Percentiles rank a stretch among this genome's conserved stretches.
Conservation (phyloP, 1,140 invertebrate genomes). For the Trichoplusia ni region DNA sequence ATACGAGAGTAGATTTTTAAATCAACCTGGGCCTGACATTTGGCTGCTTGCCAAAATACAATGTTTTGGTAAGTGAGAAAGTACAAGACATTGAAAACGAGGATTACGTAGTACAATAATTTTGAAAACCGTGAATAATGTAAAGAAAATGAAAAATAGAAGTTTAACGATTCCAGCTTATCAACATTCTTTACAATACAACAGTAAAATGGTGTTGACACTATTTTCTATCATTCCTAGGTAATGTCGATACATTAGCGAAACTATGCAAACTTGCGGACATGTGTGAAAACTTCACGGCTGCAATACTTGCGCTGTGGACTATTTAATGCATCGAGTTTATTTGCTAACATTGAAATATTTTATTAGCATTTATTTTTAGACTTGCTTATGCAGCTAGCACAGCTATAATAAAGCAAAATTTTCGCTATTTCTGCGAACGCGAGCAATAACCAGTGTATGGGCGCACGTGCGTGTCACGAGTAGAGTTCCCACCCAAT, state of each 20-base stretch:
- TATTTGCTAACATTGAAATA: background rate
- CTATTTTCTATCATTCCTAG: background rate
- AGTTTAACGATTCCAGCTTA: background rate
- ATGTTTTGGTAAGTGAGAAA: conserved; percentile 31
- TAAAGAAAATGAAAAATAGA: conserved; percentile 14
- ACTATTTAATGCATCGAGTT: background rate
- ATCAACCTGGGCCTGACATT: conserved; percentile 20
- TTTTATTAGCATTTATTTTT: background rate
- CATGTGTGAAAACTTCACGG: background rate
- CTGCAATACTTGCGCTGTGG: background rate
- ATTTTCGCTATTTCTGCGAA: conserved; percentile 19
- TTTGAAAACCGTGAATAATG: conserved; percentile 9
- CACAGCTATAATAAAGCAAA: conserved; percentile 9
- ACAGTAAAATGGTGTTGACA: too few species aligned
- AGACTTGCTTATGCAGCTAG: conserved; percentile 5
- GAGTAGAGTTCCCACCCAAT: conserved; percentile 52
- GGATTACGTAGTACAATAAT: conserved; percentile 20
- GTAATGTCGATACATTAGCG: background rate
- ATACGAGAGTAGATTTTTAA: conserved; percentile 32
- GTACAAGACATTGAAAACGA: conserved; percentile 2
- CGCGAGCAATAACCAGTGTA: conserved; percentile 14
- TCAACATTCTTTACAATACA: too few species aligned
- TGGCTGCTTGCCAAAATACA: conserved; percentile 30
- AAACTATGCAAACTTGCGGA: background rate
- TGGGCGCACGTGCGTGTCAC: conserved; percentile 35